Evolutionary conservation across 2,888 invertebrate genomes (phyloP), one percentile per base, ranked within the genome.

Genomic region (Nomada lathburiana): DNA sequence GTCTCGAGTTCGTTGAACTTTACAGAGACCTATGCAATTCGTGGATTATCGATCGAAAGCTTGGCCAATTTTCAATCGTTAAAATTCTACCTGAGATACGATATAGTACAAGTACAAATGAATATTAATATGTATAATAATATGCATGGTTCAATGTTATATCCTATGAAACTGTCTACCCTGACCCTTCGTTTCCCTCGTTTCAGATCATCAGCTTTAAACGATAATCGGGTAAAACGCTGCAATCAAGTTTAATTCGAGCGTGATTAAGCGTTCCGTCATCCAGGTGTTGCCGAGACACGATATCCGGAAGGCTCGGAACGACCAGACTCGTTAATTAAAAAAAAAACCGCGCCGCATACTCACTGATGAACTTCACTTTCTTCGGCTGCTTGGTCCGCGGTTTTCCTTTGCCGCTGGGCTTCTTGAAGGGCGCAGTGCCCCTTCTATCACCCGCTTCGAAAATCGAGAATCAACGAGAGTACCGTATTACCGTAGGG

Each of bases 321-420:
- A 47, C 52, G 23, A 3, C 20, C 36, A 44, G 42, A 23, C 29
- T 71, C 20, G 67, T 72, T 68, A 69, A 82, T 83, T 72, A 82
- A 57, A 59, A 80, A 42, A 52, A 50, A 63, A 36, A 20, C 20
- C 18, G 47, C 16, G 16, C 52, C 36, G 52, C 62, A 86, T 95
- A 97, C 97, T 98, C 96, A 98, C 98, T 97, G 95, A 97, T 97
- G 94, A 98, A 97, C 95, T 97, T 97, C 85, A 97, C 97, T 95
- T 97, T 97, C 95, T 97, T 98, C 86, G 97, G 97, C 94, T 98
- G 97, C 95, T 97, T 97, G 91, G 97, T 97, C 93, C 97, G 95
- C 86, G 96, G 96, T 94, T 97, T 97, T 92, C 96, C 96, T 90
- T 96, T 96, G 92, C 95, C 95, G 94, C 96, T 96, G 86, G 97